A percentile compares a stretch with the other conserved stretches of the same genome.
Evolutionary conservation across 2,888 invertebrate species (phyloP).

Genomic region (Timema podura): DNA sequence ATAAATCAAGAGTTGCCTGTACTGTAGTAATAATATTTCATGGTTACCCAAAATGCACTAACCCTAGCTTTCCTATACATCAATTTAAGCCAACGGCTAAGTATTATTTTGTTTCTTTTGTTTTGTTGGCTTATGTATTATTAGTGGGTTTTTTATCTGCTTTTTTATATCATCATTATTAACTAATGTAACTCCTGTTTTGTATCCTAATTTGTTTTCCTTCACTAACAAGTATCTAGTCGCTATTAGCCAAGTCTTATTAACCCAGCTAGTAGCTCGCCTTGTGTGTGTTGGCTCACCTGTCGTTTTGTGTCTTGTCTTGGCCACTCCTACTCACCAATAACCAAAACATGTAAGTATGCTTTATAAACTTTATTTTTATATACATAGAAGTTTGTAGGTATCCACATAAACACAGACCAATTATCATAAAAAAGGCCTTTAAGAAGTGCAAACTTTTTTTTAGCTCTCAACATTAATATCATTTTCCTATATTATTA

Average conservation of each 20-base stretch:
- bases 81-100: neutral
- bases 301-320: slow-evolving; percentile 8
- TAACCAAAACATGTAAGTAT: slow-evolving; percentile 9
- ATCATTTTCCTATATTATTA: too few relatives aligned
- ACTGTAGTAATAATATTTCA: too few relatives aligned
- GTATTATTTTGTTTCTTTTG: slow-evolving; percentile 14
- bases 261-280: neutral
- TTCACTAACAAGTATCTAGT: slow-evolving; percentile 17
- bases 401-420: too few relatives aligned
- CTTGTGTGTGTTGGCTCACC: neutral
- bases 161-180: slow-evolving; percentile 5
- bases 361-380: neutral
- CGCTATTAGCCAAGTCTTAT: neutral
- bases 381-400: too few relatives aligned
- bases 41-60: neutral
- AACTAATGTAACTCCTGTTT: slow-evolving; percentile 11
- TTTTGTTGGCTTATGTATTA: slow-evolving; percentile 11
- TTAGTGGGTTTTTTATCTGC: slow-evolving; percentile 8
- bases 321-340: neutral
- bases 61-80: slow-evolving; percentile 1
- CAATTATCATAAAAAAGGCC: too few relatives aligned
- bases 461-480: too few relatives aligned
- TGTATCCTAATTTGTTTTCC: neutral
- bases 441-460: too few relatives aligned
- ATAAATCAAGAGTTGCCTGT: too few relatives aligned